Evolutionary conservation across 2,797 vertebrate species (phyloP), one percentile per base, ranked within the genome.

Genomic region (Anisognathus igniventris): DNA sequence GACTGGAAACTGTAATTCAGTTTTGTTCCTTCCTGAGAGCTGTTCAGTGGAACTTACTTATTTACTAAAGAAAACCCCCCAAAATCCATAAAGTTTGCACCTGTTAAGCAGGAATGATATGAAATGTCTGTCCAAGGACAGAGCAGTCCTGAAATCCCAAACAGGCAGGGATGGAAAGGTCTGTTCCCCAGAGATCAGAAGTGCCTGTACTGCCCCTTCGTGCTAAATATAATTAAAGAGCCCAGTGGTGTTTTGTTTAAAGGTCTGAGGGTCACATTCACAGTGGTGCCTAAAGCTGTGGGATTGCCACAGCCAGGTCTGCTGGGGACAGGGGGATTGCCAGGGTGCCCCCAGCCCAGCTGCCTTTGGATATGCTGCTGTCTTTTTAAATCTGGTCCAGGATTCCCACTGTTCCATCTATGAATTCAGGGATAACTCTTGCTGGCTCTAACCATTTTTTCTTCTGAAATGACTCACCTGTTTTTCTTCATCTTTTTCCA

Each of bases 381-480:
- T 5, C 27, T 33, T 60, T 47, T 70, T 10, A 61, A 90, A 89
- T 62, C 90, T 67, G 45, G 23, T 17, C 28, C 68, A 89, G 58
- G 61, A 80, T 80, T 91, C 68, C 84, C 78, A 57, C 48, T 62
- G 60, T 62, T 93, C 51, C 58, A 33, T 22, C 48, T 44, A 10
- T 50, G 54, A 75, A 66, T 91, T 47, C 65, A 77, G 44, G 78
- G 60, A 73, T 64, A 87, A 60, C 42, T 84, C 66, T 42, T 28
- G 37, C 7, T 70, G 44, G 31, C 24, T 80, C 23, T n/a, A 62
- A 39, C 14, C 1, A 30, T 47, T 88, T 94, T 81, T 85, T 20
- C 33, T 66, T 66, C 74, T 86, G 82, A 78, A 94, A 94, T 95
- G 88, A 93, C 90, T 95, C 93, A 91, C 86, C 86, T 93, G 67